Conservation (phyloP, 2,797 vertebrate genomes). For the Loriculus beryllinus region DNA sequence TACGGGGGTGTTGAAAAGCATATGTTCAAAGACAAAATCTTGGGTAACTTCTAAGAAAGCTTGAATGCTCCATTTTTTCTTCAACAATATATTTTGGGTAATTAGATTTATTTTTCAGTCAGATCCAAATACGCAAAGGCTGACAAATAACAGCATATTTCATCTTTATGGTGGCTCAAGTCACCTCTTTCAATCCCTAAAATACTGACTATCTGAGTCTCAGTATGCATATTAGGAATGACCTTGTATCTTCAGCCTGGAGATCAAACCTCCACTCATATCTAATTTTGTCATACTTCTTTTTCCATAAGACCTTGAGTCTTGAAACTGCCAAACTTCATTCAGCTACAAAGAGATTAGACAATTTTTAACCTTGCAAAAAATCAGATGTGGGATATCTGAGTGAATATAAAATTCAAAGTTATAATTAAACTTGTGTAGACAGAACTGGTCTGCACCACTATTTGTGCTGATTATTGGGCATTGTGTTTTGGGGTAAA, state of each 20-base stretch:
- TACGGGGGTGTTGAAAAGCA: background rate
- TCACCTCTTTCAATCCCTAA: background rate
- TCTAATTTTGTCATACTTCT: background rate
- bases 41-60: background rate
- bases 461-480: background rate
- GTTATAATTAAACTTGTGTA: background rate
- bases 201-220: background rate
- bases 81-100: background rate
- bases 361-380: background rate
- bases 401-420: background rate
- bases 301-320: background rate
- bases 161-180: background rate
- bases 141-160: background rate
- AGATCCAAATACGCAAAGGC: background rate
- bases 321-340: background rate
- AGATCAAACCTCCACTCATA: background rate
- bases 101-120: background rate
- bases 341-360: background rate
- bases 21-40: background rate
- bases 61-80: background rate
- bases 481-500: background rate
- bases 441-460: background rate
- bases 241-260: background rate
- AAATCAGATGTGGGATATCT: background rate
- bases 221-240: background rate